Evolutionary conservation across 2,888 invertebrate species (phyloP).

Genomic region (Caenorhabditis panamensis): DNA sequence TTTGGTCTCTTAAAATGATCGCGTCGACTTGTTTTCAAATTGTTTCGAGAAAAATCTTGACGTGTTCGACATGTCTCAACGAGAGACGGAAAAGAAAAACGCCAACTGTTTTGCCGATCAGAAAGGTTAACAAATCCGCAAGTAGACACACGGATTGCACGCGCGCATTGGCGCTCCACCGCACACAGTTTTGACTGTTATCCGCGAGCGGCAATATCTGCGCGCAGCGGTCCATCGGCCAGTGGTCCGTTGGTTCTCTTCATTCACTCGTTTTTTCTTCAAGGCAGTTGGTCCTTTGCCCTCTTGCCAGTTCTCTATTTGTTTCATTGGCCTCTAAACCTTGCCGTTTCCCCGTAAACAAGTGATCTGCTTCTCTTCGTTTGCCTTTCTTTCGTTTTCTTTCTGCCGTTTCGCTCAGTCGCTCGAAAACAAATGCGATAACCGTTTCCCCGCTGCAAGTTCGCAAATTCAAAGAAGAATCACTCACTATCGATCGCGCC

Average conservation of each 20-base stretch:
- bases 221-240: constrained; percentile 2
- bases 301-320: neutral
- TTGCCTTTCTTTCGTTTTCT: neutral
- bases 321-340: constrained; percentile 15
- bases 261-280: neutral
- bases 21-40: constrained; percentile 11
- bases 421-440: constrained; percentile 33
- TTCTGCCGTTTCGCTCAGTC: neutral
- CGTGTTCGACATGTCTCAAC: constrained; percentile 46
- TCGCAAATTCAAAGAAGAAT: constrained; percentile 50
- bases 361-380: neutral
- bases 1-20: constrained; percentile 12
- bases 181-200: neutral
- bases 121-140: constrained; percentile 11
- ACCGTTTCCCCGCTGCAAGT: constrained; percentile 23
- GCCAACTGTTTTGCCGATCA: constrained; percentile 28
- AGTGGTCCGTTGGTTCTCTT: neutral
- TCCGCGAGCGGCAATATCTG: neutral
- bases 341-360: constrained; percentile 18
- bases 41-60: constrained; percentile 23
- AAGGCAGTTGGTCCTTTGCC: neutral
- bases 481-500: constrained; percentile 28
- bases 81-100: constrained; percentile 12
- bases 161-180: constrained; percentile 31
- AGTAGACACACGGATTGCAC: constrained; percentile 13